phyloP scores from a whole-genome alignment of 2,888 invertebrate genomes.

The Eupithecia dodoneata region DNA sequence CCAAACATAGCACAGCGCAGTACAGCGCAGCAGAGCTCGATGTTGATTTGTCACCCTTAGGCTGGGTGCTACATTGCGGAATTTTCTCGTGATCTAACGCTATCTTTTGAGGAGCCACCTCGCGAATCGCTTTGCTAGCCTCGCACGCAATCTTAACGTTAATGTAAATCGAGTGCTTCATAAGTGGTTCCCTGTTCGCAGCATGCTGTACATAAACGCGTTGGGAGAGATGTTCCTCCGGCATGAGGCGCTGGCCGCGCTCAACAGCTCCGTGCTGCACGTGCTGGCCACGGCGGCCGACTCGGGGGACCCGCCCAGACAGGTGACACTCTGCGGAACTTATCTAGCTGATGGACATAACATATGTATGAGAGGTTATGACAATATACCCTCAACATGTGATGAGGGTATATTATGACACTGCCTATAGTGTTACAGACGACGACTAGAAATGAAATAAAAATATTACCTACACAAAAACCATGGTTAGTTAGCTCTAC shows the following conservation, averaged over 20 bases:
- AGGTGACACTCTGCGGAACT: conserved; percentile 64
- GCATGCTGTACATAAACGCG: conserved; percentile 86
- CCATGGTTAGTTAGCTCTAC: no score
- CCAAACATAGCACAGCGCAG: no score
- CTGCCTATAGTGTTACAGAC: no score
- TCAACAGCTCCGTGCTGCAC: conserved; percentile 86
- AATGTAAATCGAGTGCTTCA: background rate
- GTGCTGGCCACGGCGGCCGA: conserved; percentile 93
- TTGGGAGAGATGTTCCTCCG: conserved; percentile 87
- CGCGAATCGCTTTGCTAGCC: no score
- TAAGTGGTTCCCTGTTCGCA: conserved; percentile 49
- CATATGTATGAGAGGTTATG: no score
- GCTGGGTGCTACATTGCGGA: background rate
- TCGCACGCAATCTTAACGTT: no score
- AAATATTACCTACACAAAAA: no score
- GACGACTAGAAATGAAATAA: no score
- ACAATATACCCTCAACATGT: background rate
- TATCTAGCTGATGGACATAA: background rate
- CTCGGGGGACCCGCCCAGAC: conserved; percentile 86
- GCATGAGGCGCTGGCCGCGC: conserved; percentile 66
- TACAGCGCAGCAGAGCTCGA: no score
- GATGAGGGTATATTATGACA: background rate
- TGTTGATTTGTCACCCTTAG: no score
- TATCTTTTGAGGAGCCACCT: background rate
- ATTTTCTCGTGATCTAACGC: background rate